A percentile compares a stretch with the other conserved stretches of the same genome.
Evolutionary conservation across 2,888 invertebrate species (phyloP).

Genomic region (Callimorpha dominula): DNA sequence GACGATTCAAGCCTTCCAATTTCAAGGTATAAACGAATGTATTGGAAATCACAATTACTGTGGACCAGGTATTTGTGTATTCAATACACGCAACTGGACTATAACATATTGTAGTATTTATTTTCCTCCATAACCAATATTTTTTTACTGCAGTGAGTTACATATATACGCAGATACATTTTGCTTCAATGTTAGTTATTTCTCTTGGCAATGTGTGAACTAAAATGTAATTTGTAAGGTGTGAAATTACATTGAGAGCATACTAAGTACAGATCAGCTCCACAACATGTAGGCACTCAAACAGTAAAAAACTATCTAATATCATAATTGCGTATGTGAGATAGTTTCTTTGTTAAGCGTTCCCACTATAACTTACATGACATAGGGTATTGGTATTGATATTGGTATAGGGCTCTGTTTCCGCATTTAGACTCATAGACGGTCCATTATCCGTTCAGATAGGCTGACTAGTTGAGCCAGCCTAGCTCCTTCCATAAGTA

Average conservation of each 20-base stretch:
- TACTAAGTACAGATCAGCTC: not conserved
- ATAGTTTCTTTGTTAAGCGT: too few relatives aligned
- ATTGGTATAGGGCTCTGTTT: too few relatives aligned
- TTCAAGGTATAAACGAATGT: slow-evolving; percentile 5
- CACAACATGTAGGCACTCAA: not conserved
- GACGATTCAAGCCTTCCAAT: slow-evolving; percentile 4
- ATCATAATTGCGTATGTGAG: too few relatives aligned
- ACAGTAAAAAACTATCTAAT: not conserved
- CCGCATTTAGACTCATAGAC: too few relatives aligned
- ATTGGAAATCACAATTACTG: slow-evolving; percentile 13
- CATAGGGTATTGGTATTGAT: too few relatives aligned
- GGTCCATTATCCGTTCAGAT: too few relatives aligned
- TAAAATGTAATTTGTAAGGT: not conserved
- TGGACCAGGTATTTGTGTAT: slow-evolving; percentile 11
- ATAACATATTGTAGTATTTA: not conserved
- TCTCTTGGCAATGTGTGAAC: not conserved
- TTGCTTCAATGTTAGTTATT: not conserved
- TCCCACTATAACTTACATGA: too few relatives aligned
- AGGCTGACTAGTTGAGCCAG: too few relatives aligned
- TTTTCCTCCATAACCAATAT: not conserved
- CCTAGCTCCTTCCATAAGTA: too few relatives aligned
- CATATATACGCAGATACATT: not conserved
- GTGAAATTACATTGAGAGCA: not conserved
- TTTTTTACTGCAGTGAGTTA: too few relatives aligned
- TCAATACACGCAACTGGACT: slow-evolving; percentile 1